Conservation (phyloP, 2,113 vertebrate species). For the Xenopus laevis region DNA sequence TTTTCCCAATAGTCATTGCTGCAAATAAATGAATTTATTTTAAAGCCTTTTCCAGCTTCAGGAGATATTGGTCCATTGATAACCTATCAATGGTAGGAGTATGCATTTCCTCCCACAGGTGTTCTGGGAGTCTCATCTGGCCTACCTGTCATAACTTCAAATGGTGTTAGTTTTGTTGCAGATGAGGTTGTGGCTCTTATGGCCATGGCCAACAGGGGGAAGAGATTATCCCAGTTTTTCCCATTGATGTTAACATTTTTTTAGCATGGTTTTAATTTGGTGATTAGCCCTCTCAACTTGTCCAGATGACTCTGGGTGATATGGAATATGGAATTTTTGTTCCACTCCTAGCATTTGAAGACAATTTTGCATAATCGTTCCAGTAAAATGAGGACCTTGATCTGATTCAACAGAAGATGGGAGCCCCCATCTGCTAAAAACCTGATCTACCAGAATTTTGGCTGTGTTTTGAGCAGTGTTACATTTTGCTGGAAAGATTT, state of each 20-base stretch:
- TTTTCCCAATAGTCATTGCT: not conserved
- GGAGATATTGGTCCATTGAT: not conserved
- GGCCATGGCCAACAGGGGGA: not conserved
- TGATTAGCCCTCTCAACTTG: not conserved
- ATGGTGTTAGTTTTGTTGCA: not conserved
- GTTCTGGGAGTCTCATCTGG: not conserved
- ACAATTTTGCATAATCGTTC: not conserved
- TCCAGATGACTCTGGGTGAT: slow-evolving; percentile 6
- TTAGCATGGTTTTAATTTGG: not conserved
- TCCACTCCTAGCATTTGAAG: not conserved
- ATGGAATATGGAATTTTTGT: not conserved
- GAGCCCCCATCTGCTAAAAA: slow-evolving; percentile 2
- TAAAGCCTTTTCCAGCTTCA: not conserved
- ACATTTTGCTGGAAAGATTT: not conserved
- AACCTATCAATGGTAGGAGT: slow-evolving; percentile 4
- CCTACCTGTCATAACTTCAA: slow-evolving; percentile 13
- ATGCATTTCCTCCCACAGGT: slow-evolving; percentile 1
- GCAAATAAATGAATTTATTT: not conserved
- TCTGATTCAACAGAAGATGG: not conserved
- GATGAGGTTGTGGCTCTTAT: not conserved
- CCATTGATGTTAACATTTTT: not conserved
- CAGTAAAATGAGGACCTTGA: slow-evolving; percentile 1
- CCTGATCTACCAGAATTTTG: not conserved
- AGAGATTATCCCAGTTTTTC: slow-evolving; percentile 5
- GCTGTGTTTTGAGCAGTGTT: slow-evolving; percentile 4